phyloP scores from a whole-genome alignment of 2,888 invertebrate genomes.

The Steinernema hermaphroditum region DNA sequence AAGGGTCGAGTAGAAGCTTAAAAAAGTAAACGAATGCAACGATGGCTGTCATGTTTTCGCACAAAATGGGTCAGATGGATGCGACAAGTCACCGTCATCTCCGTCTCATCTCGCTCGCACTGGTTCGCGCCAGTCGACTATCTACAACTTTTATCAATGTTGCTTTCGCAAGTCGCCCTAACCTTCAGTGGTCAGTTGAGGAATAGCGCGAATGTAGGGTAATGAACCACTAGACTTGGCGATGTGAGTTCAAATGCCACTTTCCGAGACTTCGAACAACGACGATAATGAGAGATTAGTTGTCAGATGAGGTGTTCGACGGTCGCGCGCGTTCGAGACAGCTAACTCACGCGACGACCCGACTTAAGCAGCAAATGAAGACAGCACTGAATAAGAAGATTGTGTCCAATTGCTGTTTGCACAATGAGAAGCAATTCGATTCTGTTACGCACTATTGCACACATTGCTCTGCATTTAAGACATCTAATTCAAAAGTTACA shows the following conservation, averaged over 20 bases:
- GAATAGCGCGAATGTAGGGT: conserved; percentile 7
- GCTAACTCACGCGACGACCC: conserved; percentile 21
- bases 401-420: conserved; percentile 29
- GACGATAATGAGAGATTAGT: conserved; percentile 31
- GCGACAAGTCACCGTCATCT: conserved; percentile 22
- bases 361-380: background rate
- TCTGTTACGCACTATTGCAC: background rate
- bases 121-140: conserved; percentile 26
- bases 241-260: conserved; percentile 24
- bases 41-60: conserved; percentile 19
- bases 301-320: conserved; percentile 29
- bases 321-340: conserved; percentile 20
- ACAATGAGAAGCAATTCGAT: conserved; percentile 7
- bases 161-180: conserved; percentile 12
- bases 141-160: conserved; percentile 28
- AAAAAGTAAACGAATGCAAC: conserved; percentile 9
- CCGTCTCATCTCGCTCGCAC: conserved; percentile 25
- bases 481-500: background rate
- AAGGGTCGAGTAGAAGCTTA: background rate
- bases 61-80: conserved; percentile 20
- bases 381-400: background rate
- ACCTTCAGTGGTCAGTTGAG: conserved; percentile 20
- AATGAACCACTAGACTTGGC: conserved; percentile 7
- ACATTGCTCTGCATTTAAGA: background rate
- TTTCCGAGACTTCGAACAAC: conserved; percentile 20